These are phyloP conservation scores for Tragelaphus eurycerus DNA, from an alignment of 2,797 vertebrate genomes.

Conservation along the genomic window DNA sequence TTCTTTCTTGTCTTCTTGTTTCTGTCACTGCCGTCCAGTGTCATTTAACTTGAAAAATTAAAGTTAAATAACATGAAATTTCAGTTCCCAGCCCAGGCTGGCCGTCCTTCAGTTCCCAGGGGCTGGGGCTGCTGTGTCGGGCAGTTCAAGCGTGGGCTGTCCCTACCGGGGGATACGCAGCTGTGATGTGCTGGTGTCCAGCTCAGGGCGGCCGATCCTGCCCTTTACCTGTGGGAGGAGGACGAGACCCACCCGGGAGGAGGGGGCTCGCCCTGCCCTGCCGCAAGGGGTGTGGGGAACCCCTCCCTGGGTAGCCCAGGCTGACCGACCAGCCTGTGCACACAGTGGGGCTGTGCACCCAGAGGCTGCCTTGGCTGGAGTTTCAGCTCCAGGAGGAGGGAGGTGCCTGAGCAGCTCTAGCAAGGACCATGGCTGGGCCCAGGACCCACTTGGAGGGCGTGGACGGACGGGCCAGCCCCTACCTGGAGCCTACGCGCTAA, in stretches of 20 bases:
- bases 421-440: not conserved
- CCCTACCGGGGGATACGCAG: fast-evolving
- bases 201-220: fast-evolving
- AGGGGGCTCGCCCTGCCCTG: not conserved
- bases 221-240: not conserved
- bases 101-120: not conserved
- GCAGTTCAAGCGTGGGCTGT: fast-evolving
- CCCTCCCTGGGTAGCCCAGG: not conserved
- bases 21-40: not conserved
- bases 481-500: not conserved
- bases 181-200: not conserved
- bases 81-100: not conserved
- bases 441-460: not conserved
- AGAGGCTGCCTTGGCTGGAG: not conserved
- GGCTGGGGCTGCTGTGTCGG: fast-evolving
- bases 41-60: not conserved
- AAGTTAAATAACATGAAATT: not conserved
- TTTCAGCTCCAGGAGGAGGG: not conserved
- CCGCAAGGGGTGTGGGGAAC: not conserved
- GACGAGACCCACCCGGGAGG: not conserved
- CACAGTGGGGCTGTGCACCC: fast-evolving
- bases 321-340: not conserved
- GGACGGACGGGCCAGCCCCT: fast-evolving
- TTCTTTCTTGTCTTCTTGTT: not conserved
- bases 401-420: not conserved